Evolutionary conservation across 2,113 vertebrate species (phyloP), one percentile per base, ranked within the genome.

Genomic region (Procavia capensis): DNA sequence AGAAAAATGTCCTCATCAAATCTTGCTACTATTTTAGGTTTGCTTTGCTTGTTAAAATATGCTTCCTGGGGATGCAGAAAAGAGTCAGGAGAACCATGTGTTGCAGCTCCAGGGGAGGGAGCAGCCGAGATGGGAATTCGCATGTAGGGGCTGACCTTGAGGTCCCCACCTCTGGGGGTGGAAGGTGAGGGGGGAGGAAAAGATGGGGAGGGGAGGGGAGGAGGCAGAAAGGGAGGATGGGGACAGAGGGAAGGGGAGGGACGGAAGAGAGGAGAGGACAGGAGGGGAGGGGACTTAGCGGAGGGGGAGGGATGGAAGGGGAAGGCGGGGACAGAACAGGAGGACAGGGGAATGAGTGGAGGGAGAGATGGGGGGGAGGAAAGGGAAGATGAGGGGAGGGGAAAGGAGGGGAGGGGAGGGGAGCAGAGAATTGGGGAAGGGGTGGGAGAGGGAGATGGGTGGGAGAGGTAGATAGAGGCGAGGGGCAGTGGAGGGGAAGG

Each of bases 1-100:
- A 72, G 50, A 39, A 81, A 87, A 93, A 72, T 61, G 39, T 93
- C 57, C 25, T 63, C 22, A 19, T 61, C 57, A 36, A 81, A 54
- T 59, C 50, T 29, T 17, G 22, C n/a, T 63, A 34, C 72, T 61
- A 25, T 63, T 59, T 47, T 63, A 36, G 8, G 19, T 19, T 41
- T 47, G 61, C 57, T 78, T 47, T 57, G 16, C 34, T 93, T 34
- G 3, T 41, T 80, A 31, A 78, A 29, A 50, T 76, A 34, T 14
- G 27, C 22, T 31, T 64, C 45, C 10, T 41, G 47, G 27, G 72
- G 14, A 61, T 31, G 47, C 10, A 63, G 74, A 80, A 79, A 86
- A 22, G 36, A 78, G 45, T 27, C 43, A 36, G 24, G 39, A 64
- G 57, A 91, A 47, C 24, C 41, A 79, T 66, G 57, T 2, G 8